Base-by-base conservation (phyloP, 2,113 vertebrate genomes). In the Gobio gobio region DNA sequence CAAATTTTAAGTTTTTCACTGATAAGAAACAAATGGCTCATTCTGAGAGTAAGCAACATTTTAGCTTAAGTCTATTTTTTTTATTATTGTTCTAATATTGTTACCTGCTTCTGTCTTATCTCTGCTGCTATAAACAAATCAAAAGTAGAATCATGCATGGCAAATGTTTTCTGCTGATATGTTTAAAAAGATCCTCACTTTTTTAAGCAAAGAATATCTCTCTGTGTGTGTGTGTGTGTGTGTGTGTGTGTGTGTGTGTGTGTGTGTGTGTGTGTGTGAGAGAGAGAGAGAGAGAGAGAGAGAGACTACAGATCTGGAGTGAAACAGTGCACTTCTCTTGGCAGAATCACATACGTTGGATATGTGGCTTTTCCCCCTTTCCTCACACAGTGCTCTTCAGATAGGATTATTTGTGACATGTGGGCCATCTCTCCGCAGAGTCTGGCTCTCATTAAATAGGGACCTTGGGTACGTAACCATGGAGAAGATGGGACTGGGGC, bases 381-480 rank as follows among this genome's bases (percentile, higher is more conserved):
- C 68, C 58, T 79, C 72, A 72, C 72, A 68, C 59, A 33, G 26
- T 82, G 22, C 70, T 80, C 76, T 83, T 78, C 80, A 83, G 77
- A 84, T 74, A 36, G 85, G 80, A 83, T 85, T 83, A 76, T 85
- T 51, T 56, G 72, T 87, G 80, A 75, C 78, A 85, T 72, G 56
- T 49, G 75, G 78, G 79, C 75, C 79, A 61, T 82, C 40, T 54
- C 36, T 56, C 83, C 79, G 43, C 61, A 40, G 75, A 88, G 47
- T 20, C 85, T 86, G 85, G 59, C 83, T 77, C 83, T 90, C 85
- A 90, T 90, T 90, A 90, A 83, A 85, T 43, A n/a, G 63, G 64
- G 87, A 83, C 85, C 85, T 85, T 78, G 63, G 49, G 80, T 83
- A 83, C 70, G 87, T 87, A 87, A 86, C 89, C 83, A 88, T 87